These are phyloP conservation scores for Apodemia mormo DNA, from an alignment of 2,888 invertebrate genomes.

Conservation along the genomic window DNA sequence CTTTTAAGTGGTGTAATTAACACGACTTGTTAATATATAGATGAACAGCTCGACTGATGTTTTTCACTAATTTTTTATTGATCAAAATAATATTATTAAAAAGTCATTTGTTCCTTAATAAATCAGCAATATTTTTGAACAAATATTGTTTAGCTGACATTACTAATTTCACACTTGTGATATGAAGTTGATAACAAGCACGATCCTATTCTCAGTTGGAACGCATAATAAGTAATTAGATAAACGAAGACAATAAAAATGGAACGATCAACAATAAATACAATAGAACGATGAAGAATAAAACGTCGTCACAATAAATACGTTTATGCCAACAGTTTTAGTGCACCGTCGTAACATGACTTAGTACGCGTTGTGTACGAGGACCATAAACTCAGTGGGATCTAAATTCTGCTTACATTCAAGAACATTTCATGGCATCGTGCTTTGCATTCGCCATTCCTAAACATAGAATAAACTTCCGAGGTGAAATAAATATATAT, in stretches of 20 bases:
- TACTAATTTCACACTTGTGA: too few species aligned
- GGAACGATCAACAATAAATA: conserved; percentile 2
- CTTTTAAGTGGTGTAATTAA: too few species aligned
- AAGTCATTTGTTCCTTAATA: too few species aligned
- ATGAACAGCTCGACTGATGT: too few species aligned
- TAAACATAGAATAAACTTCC: conserved; percentile 22
- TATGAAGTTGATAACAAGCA: too few species aligned
- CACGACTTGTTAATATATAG: too few species aligned
- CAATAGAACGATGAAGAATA: background rate
- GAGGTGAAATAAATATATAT: background rate
- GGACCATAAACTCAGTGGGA: conserved; percentile 40
- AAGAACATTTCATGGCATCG: conserved; percentile 38
- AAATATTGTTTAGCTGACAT: too few species aligned
- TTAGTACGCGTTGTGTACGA: conserved; percentile 37
- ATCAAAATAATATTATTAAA: too few species aligned
- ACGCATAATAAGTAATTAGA: too few species aligned
- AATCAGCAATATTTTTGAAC: too few species aligned
- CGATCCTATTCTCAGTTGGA: too few species aligned
- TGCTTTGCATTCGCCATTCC: conserved; percentile 39
- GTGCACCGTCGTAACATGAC: conserved; percentile 36
- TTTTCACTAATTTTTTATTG: too few species aligned
- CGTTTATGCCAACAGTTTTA: conserved; percentile 35
- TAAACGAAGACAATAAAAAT: background rate
- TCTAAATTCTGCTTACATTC: conserved; percentile 42
- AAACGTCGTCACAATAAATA: conserved; percentile 32